phyloP scores from a whole-genome alignment of 2,797 vertebrate genomes.

The Poeciliopsis paucimaculata region DNA sequence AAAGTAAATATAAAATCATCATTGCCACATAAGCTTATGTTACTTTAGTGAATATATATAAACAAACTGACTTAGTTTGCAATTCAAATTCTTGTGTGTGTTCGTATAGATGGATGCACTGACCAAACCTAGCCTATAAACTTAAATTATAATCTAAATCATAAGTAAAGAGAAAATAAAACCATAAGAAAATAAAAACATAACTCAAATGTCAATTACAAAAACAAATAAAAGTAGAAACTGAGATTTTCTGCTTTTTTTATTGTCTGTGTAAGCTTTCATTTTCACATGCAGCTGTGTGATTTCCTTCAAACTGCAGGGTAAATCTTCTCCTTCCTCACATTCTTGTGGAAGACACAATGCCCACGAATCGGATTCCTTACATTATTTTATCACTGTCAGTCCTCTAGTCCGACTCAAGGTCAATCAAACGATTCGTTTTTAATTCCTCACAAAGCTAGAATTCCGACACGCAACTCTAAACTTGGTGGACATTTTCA shows the following conservation, averaged over 20 bases:
- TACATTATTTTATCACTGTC: slow-evolving; percentile 57
- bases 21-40: not conserved
- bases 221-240: slow-evolving; percentile 17
- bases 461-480: slow-evolving; percentile 18
- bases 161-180: not conserved
- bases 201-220: slow-evolving; percentile 16
- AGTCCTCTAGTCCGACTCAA: slow-evolving; percentile 34
- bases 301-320: slow-evolving; percentile 52
- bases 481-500: slow-evolving; percentile 48
- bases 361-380: slow-evolving; percentile 55
- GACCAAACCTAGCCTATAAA: not conserved
- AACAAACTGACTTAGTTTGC: slow-evolving; percentile 57
- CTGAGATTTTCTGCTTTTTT: slow-evolving; percentile 45
- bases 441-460: slow-evolving; percentile 32
- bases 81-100: slow-evolving; percentile 57
- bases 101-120: not conserved
- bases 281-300: slow-evolving; percentile 47
- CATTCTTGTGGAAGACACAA: slow-evolving; percentile 74
- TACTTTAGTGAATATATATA: slow-evolving; percentile 15
- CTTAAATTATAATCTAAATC: slow-evolving; percentile 18
- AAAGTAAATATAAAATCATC: not conserved
- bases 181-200: not conserved
- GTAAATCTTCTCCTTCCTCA: slow-evolving; percentile 50
- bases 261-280: slow-evolving; percentile 62
- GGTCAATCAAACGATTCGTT: slow-evolving; percentile 19